Base-by-base conservation (phyloP, 2,113 vertebrate genomes). In the Solea solea region DNA sequence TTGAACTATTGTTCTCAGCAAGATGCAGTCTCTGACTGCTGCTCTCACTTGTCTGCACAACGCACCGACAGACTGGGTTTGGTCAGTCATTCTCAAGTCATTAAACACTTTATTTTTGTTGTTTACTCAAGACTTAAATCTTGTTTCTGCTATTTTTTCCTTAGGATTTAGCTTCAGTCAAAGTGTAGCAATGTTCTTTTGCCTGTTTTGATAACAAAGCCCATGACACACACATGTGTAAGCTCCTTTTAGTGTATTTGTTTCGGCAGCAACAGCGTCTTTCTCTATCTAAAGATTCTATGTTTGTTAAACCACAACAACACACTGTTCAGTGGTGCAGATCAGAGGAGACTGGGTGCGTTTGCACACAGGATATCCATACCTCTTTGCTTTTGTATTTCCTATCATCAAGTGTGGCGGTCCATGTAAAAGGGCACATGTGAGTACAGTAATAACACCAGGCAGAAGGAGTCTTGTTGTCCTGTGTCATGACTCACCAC, bases 401-500 rank as follows among this genome's bases (percentile, higher is more conserved):
- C 45, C 21, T 54, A 50, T 71, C n/a, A 21, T 46, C 15, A 25
- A 7, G 8, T 45, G 41, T 52, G 1, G 7, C 3, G 4, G 28
- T 28, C 34, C 8, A 15, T 34, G 34, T 34, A 34, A 34, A 34
- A 34, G 34, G 34, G 5, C 53, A 40, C 13, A 42, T 71, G 39
- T 58, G 46, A 10, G 49, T 50, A 49, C 40, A 40, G 57, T 49
- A 46, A 42, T 69, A 12, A 63, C 67, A 71, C 16, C 11, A 21
- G 39, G 71, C 58, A 56, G 64, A 53, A 56, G 62, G 64, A 58
- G 51, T 54, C 68, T 9, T 39, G 55, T 63, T 64, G 54, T 65
- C 14, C 54, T 16, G 13, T 9, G 59, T 64, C 59, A 45, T 70
- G 78, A 77, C 66, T 64, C 59, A 45, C 70, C 78, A 75, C 66